Evolutionary conservation across 2,113 vertebrate genomes (phyloP).

Genomic region (Chionomys nivalis): DNA sequence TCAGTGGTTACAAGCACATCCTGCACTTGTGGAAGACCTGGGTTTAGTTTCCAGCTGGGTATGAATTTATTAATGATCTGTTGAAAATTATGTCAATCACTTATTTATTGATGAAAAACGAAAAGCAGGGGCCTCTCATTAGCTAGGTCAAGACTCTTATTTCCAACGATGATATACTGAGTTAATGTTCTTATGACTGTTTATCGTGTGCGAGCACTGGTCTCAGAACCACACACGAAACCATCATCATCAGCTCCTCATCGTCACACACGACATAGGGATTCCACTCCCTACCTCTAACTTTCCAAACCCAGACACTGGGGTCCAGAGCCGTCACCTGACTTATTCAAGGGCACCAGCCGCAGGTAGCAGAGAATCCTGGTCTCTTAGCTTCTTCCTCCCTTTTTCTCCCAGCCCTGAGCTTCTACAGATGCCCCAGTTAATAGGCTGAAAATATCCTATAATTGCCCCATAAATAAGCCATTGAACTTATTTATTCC

Average conservation of each 20-base stretch:
- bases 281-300: background rate
- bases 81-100: background rate
- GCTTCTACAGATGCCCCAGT: constrained; percentile 69
- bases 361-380: constrained; percentile 44
- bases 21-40: background rate
- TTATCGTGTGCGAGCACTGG: background rate
- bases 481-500: constrained; percentile 75
- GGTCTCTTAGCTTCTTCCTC: constrained; percentile 56
- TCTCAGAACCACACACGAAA: background rate
- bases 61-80: background rate
- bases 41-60: background rate
- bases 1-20: background rate
- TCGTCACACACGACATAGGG: background rate
- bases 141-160: background rate
- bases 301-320: constrained; percentile 56
- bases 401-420: constrained; percentile 10
- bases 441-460: constrained; percentile 78
- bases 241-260: background rate
- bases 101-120: constrained; percentile 34
- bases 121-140: background rate
- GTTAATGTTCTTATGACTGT: constrained; percentile 24
- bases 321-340: background rate
- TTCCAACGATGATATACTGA: constrained; percentile 27
- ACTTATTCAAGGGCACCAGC: constrained; percentile 52
- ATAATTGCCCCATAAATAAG: constrained; percentile 82